A percentile compares a stretch with the other conserved stretches of the same genome.
Conservation (phyloP, 2,113 vertebrate genomes). For the Zosterops japonicus region DNA sequence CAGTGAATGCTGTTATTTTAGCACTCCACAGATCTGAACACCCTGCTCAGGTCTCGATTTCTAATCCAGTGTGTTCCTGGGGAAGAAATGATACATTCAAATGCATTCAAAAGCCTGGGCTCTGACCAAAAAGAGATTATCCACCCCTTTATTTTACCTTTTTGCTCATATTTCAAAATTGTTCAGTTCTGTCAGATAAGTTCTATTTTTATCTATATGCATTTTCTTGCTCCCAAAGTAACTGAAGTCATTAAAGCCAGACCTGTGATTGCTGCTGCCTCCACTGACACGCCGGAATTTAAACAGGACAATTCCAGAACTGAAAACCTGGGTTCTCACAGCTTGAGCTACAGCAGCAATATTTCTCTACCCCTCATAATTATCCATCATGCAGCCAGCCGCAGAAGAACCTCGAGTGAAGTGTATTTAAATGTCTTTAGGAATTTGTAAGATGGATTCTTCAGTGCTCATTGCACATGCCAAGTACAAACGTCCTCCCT, state of each 20-base stretch:
- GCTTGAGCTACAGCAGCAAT: slow-evolving; percentile 5
- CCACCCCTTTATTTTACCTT: not conserved
- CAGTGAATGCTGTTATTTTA: not conserved
- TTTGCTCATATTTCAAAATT: not conserved
- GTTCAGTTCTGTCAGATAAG: not conserved
- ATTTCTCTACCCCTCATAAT: not conserved
- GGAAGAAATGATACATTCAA: not conserved
- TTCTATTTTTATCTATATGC: not conserved
- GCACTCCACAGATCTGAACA: not conserved
- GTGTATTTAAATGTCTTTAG: not conserved
- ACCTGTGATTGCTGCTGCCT: not conserved
- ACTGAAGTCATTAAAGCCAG: slow-evolving; percentile 1
- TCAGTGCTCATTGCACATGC: not conserved
- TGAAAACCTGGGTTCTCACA: not conserved
- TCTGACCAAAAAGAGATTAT: not conserved
- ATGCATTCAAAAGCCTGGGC: not conserved
- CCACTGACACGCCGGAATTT: not conserved
- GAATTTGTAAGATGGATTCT: not conserved
- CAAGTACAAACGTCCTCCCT: not conserved
- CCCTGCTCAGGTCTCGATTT: not conserved
- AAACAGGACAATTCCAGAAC: not conserved
- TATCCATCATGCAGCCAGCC: not conserved
- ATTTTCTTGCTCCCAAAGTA: slow-evolving; percentile 4
- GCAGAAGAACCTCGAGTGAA: not conserved
- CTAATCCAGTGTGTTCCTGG: not conserved